phyloP scores from a whole-genome alignment of 2,797 vertebrate species.

The Cottoperca gobio region DNA sequence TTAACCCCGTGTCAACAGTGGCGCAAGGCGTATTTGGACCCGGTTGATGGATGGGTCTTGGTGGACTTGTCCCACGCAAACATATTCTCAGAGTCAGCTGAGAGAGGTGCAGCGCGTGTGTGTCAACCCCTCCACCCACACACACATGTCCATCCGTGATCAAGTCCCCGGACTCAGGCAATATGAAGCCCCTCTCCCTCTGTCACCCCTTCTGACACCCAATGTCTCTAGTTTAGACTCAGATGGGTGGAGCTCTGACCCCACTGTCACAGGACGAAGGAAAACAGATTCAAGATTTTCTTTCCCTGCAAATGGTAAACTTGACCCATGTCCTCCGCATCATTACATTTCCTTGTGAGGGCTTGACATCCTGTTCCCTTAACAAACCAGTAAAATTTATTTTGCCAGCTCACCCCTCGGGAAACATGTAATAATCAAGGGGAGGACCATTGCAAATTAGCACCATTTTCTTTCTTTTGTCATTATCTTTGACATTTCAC shows the following conservation, averaged over 20 bases:
- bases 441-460: constrained; percentile 60
- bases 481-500: constrained; percentile 21
- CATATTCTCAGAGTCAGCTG: constrained; percentile 86
- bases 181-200: constrained; percentile 30
- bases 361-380: constrained; percentile 68
- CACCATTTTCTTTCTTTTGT: constrained; percentile 48
- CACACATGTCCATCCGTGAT: constrained; percentile 44
- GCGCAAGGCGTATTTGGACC: constrained; percentile 83
- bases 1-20: constrained; percentile 88
- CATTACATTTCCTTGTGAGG: constrained; percentile 60
- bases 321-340: constrained; percentile 72
- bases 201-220: constrained; percentile 69
- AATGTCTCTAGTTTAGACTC: constrained; percentile 56
- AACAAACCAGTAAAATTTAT: constrained; percentile 71
- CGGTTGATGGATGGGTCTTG: constrained; percentile 88
- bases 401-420: constrained; percentile 57
- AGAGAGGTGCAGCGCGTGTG: constrained; percentile 74
- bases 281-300: constrained; percentile 53
- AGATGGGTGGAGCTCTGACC: constrained; percentile 76
- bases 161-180: constrained; percentile 34
- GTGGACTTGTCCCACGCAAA: constrained; percentile 85
- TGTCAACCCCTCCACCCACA: constrained; percentile 71
- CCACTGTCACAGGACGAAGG: constrained; percentile 52
- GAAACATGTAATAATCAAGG: constrained; percentile 57
- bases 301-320: constrained; percentile 61